A percentile compares a stretch with the other conserved stretches of the same genome.
Evolutionary conservation across 2,797 vertebrate genomes (phyloP).

Genomic region (Pipistrellus nathusii): DNA sequence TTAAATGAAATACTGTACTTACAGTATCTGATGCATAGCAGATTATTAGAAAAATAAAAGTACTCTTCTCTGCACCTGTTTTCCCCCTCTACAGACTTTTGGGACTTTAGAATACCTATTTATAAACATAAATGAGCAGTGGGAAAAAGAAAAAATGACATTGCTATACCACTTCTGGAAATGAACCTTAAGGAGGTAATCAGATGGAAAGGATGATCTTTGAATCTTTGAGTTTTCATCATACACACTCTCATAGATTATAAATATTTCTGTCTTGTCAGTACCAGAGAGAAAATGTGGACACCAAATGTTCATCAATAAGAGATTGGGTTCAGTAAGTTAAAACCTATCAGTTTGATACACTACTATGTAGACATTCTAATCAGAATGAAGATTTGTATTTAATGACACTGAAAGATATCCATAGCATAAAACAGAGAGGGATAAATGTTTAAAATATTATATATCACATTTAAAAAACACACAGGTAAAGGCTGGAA

Average conservation of each 20-base stretch:
- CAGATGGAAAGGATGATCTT: neutral
- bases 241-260: neutral
- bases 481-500: neutral
- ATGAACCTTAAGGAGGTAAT: neutral
- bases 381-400: neutral
- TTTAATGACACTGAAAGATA: neutral
- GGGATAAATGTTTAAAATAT: neutral
- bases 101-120: neutral
- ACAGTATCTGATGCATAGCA: neutral
- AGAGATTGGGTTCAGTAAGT: slow-evolving; percentile 1
- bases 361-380: neutral
- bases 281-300: slow-evolving; percentile 16
- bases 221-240: neutral
- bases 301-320: neutral
- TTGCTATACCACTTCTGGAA: neutral
- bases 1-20: neutral
- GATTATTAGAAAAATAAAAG: slow-evolving; percentile 1
- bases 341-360: slow-evolving; percentile 8
- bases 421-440: neutral
- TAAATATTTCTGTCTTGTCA: neutral
- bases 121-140: slow-evolving; percentile 45
- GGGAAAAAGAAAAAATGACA: neutral
- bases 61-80: neutral
- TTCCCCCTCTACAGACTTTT: neutral
- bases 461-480: neutral